Evolutionary conservation across 2,797 vertebrate species (phyloP).

Genomic region (Gobionotothen gibberifrons): DNA sequence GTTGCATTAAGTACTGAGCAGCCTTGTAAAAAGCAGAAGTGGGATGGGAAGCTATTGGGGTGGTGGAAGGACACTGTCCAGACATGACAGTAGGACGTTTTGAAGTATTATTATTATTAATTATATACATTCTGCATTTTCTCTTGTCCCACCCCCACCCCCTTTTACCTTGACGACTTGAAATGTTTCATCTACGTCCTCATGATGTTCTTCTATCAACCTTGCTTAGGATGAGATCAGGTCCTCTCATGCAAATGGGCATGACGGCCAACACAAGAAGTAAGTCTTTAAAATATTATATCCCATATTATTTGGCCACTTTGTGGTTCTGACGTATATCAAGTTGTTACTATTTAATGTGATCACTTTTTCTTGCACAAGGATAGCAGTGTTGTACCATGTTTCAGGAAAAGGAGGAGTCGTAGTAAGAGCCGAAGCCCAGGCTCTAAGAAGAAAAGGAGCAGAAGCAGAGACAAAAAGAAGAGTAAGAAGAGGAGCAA

Average conservation of each 20-base stretch:
- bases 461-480: constrained; percentile 92
- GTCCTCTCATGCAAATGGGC: constrained; percentile 98
- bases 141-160: constrained; percentile 87
- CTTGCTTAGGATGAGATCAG: constrained; percentile 99
- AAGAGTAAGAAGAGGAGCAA: constrained; percentile 91
- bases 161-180: constrained; percentile 95
- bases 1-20: constrained; percentile 77
- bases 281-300: constrained; percentile 78
- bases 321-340: background rate
- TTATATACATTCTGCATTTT: constrained; percentile 88
- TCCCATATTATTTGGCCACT: accelerated
- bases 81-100: constrained; percentile 73
- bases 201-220: constrained; percentile 99
- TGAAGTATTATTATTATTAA: constrained; percentile 82
- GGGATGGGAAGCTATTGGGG: constrained; percentile 77
- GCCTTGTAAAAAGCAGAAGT: constrained; percentile 64
- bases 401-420: constrained; percentile 92
- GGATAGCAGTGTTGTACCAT: background rate
- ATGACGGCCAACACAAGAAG: constrained; percentile 97
- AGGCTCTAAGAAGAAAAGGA: constrained; percentile 90
- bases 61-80: constrained; percentile 77
- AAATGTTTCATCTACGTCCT: constrained; percentile 98
- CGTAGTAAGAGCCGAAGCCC: constrained; percentile 94
- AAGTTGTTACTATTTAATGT: background rate
- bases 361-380: background rate